These are phyloP conservation scores for Sciurus carolinensis DNA, from an alignment of 2,797 vertebrate genomes.

Conservation along the genomic window DNA sequence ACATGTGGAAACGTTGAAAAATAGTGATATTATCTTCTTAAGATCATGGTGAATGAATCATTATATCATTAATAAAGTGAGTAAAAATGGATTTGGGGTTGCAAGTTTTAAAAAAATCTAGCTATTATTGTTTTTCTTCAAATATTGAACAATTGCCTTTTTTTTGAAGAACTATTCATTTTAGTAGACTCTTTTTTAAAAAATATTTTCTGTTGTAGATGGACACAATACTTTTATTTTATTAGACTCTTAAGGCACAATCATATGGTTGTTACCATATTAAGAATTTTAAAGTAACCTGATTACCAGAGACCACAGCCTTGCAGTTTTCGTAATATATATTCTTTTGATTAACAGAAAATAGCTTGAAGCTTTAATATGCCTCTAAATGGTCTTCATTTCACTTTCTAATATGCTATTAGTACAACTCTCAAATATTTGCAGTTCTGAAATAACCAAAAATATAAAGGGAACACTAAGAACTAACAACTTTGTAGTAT, in stretches of 20 bases:
- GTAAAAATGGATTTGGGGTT: background rate
- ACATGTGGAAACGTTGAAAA: constrained; percentile 4
- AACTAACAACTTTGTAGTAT: background rate
- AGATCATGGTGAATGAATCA: background rate
- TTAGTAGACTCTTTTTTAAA: background rate
- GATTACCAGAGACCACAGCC: background rate
- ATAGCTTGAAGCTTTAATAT: background rate
- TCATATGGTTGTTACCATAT: background rate
- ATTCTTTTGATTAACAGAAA: constrained; percentile 10
- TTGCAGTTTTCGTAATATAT: background rate
- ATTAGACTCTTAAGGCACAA: background rate
- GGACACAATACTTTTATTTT: background rate
- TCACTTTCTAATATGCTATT: background rate
- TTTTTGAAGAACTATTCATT: constrained; percentile 48
- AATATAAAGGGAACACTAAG: background rate
- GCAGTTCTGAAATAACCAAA: constrained; percentile 36
- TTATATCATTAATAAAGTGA: constrained; percentile 51
- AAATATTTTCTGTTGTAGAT: too few species aligned
- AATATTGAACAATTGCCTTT: background rate
- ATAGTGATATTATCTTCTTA: constrained; percentile 23
- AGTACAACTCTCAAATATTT: background rate
- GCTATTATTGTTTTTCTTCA: background rate
- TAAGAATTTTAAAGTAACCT: constrained; percentile 51
- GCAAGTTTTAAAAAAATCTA: too few species aligned
- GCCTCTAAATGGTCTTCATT: constrained; percentile 15